Conservation (phyloP, 2,113 vertebrate genomes). For the Notarius lentiginosus region DNA sequence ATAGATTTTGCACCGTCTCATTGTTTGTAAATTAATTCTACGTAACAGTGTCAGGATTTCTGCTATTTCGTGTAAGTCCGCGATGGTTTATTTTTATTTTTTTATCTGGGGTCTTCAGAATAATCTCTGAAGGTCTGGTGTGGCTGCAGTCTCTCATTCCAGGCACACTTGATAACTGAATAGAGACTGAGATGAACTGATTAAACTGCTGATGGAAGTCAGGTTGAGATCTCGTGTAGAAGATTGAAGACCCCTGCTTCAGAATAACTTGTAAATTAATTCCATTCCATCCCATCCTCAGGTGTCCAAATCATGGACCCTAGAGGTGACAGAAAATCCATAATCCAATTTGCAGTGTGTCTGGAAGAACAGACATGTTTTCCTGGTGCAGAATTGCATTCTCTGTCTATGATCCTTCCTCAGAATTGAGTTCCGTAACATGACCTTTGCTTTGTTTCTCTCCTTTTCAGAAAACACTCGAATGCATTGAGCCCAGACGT, state of each 20-base stretch:
- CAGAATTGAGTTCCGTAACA: neutral
- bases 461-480: neutral
- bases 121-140: neutral
- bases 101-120: neutral
- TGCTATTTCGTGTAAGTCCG: neutral
- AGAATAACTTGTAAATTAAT: neutral
- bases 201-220: neutral
- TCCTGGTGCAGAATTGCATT: neutral
- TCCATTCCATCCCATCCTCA: neutral
- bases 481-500: neutral
- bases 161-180: neutral
- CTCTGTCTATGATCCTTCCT: neutral
- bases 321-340: neutral
- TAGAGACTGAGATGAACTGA: neutral
- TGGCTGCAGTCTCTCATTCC: neutral
- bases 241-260: neutral
- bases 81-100: neutral
- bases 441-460: neutral
- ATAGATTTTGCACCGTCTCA: neutral
- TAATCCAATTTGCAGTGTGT: neutral
- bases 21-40: neutral
- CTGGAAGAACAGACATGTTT: neutral
- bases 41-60: neutral
- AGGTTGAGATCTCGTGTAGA: neutral
- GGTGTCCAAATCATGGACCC: neutral